Base-by-base conservation (phyloP, 2,888 invertebrate species). In the Phortica okadai region DNA sequence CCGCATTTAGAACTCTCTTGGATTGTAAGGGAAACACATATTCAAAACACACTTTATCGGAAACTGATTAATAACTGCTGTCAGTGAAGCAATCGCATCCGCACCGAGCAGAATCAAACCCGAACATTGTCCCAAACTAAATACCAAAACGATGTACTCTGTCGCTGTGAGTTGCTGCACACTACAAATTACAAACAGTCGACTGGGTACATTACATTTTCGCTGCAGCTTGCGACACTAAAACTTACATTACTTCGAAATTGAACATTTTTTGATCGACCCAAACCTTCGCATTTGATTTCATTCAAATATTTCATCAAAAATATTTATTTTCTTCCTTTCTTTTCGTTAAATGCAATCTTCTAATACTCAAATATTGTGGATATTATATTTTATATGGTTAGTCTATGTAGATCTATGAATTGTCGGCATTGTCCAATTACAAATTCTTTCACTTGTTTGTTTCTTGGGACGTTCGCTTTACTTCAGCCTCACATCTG, bases 31-130 rank as follows among this genome's bases (percentile, higher is more conserved):
- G 62, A 8, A 62, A 10, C 62, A 62, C 21, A 25, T 62, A 82
- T 85, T 84, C 79, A 66, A 88, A 87, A 84, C 87, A 84, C 84
- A 85, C 82, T 88, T 84, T 89, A 90, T 90, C 88, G 90, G 87
- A 87, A 89, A 83, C 84, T 91, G 91, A 90, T 90, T 90, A 90
- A 90, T 90, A 88, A 87, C 85, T 77, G 79, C 82, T 89, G 90
- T 87, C 90, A 86, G 83, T 78, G 81, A 77, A 81, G 77, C 73
- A 80, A 83, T 78, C 77, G 77, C 74, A 56, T 56, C 56, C 42
- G 44, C 25, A 16, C 56, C 54, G 70, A 72, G 54, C 11, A 54
- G 56, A 72, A 56, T 56, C 45, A 45, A 11, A 14, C 16, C 72
- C 25, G 56, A 25, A 56, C 14, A 42, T 64, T 67, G 42, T 67